Evolutionary conservation across 2,113 vertebrate genomes (phyloP).

Genomic region (Erythrolamprus reginae): DNA sequence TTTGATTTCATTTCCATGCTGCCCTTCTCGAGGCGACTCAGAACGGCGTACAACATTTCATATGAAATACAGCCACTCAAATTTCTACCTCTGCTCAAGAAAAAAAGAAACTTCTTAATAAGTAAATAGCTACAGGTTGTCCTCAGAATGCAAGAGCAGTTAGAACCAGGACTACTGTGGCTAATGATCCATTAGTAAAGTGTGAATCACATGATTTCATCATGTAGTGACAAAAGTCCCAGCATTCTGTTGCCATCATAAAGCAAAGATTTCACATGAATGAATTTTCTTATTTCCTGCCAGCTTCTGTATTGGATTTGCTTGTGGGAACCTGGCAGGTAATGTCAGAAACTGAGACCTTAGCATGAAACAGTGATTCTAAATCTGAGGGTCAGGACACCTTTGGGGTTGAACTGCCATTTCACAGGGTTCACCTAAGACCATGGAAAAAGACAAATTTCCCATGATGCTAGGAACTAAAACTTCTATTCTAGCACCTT

Average conservation of each 20-base stretch:
- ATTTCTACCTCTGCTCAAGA: not conserved
- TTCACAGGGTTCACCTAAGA: no score
- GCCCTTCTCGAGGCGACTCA: no score
- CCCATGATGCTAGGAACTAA: no score
- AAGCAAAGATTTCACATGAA: not conserved
- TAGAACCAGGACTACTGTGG: not conserved
- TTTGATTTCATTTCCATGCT: no score
- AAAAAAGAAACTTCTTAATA: not conserved
- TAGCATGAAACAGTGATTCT: no score
- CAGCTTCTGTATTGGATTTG: not conserved
- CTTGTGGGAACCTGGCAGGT: not conserved
- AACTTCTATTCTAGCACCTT: no score
- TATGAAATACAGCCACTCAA: not conserved
- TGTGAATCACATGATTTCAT: not conserved
- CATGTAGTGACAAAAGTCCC: not conserved
- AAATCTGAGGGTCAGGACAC: no score
- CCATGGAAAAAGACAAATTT: no score
- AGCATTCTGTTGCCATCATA: not conserved
- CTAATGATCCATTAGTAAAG: not conserved
- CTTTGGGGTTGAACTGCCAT: no score
- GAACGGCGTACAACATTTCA: no score
- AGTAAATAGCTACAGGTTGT: not conserved
- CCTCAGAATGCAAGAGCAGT: not conserved
- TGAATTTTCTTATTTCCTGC: not conserved
- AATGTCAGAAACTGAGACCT: not conserved